Base-by-base conservation (phyloP, 2,888 invertebrate genomes). In the Hemithea aestivaria region DNA sequence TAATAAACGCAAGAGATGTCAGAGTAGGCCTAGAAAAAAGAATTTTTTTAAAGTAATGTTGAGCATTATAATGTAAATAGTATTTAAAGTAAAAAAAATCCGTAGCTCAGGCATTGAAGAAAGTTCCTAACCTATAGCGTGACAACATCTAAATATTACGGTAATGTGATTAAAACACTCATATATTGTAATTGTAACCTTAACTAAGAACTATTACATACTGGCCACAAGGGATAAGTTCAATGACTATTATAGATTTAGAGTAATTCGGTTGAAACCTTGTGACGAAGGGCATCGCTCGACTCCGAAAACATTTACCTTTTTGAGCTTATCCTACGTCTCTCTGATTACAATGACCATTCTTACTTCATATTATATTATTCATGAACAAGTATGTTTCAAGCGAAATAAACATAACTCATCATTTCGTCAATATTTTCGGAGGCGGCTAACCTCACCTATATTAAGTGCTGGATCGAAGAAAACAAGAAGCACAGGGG, bases 401-500 rank as follows among this genome's bases (percentile, higher is more conserved):
- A 30, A 38, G 27, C 38, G 16, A 16, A 4, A 27, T 21, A 26
- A 26, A 22, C 22, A 36, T 28, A 32, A 32, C 32, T 29, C 25
- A 25, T 10, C n/a, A 16, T 16, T 57, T 60, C 54, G 57, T 58
- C 62, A 51, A 66, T 60, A 72, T 70, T 71, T 65, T 55, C 66
- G 62, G 61, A 64, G 51, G 53, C 64, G 52, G 56, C 58, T 63
- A 62, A 62, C 52, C 58, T 56, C 53, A 60, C 58, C 53, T 52
- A 42, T 47, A 52, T 55, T 55, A 40, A 57, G 62, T 68, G 71
- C 72, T 62, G 66, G 58, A 64, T 73, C 51, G 74, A 81, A 84
- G 80, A 82, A 83, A 85, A 84, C 80, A 84, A 82, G 81, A 81
- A 84, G 85, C 85, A 76, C 70, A 82, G 78, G 79, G 74, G 77